Base-by-base conservation (phyloP, 2,113 vertebrate genomes). In the Hipposideros armiger region DNA sequence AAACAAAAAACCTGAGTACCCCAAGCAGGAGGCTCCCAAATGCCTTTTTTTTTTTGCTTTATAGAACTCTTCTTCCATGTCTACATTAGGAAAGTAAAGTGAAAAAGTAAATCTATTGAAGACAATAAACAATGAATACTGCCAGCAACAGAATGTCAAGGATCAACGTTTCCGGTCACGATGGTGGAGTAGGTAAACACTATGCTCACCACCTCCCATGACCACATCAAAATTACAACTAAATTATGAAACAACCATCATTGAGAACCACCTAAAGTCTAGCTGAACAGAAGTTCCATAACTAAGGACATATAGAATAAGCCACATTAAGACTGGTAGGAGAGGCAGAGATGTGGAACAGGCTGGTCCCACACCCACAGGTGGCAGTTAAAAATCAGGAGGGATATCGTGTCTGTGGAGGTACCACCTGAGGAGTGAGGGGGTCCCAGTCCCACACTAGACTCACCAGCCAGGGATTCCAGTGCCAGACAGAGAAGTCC, bases 31-130 rank as follows among this genome's bases (percentile, higher is more conserved):
- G 16, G 22, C 9, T 54, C 64, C 40, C 22, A 62, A 42, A 47
- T 62, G 67, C 30, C n/a, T 67, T 52, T 73, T 95, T 73, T 95
- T 74, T 69, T 58, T 1, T 36, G 36, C 13, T 40, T 30, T 92
- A 32, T 8, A 28, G 54, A 69, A 67, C 5, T 83, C 70, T 47
- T 17, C 19, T 47, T 91, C 60, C 22, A 77, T 73, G 0, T 30
- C 17, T 30, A 24, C 17, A 45, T 72, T 94, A 72, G n/a, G n/a
- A 77, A 90, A 90, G 66, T 90, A 54, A 89, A 82, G 40, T 42
- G 3, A 2, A 45, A 93, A 93, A 64, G 13, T 67, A 36, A 36
- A 36, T 36, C 10, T 47, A 50, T 2, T 54, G 47, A 90, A 56
- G 30, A 50, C 40, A 93, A 54, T 36, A 36, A 36, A 11, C 56